Conservation (phyloP, 2,113 vertebrate genomes). For the Solenodon paradoxus region DNA sequence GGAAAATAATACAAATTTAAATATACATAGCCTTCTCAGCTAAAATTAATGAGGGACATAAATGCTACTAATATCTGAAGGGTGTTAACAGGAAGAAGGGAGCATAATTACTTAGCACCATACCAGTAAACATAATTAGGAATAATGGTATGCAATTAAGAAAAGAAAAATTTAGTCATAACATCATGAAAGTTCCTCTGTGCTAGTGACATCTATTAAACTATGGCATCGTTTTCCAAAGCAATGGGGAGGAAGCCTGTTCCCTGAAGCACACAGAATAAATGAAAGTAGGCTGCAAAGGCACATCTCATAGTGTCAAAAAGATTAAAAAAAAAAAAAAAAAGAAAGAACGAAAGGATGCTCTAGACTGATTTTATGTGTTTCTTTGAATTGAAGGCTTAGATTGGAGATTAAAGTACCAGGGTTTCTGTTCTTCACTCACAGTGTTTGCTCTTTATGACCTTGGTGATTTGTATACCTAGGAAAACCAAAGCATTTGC, state of each 20-base stretch:
- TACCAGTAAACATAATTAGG: conserved; percentile 73
- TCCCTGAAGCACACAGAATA: conserved; percentile 1
- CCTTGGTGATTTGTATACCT: not conserved
- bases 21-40: conserved; percentile 51
- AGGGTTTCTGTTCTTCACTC: not conserved
- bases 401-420: not conserved
- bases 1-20: conserved; percentile 52
- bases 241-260: not conserved
- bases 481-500: not conserved
- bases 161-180: conserved; percentile 72
- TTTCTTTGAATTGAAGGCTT: not conserved
- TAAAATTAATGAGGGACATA: conserved; percentile 68
- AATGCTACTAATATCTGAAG: conserved; percentile 68
- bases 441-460: not conserved
- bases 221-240: not conserved
- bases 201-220: conserved; percentile 60
- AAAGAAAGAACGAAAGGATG: not conserved
- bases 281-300: conserved; percentile 9
- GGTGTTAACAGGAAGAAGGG: conserved; percentile 67
- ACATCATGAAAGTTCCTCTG: conserved; percentile 52
- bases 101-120: conserved; percentile 66
- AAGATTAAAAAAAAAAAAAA: not conserved
- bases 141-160: conserved; percentile 73
- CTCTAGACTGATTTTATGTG: not conserved
- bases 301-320: not conserved